Evolutionary conservation across 2,797 vertebrate species (phyloP), one percentile per base, ranked within the genome.

Genomic region (Scolopax rusticola): DNA sequence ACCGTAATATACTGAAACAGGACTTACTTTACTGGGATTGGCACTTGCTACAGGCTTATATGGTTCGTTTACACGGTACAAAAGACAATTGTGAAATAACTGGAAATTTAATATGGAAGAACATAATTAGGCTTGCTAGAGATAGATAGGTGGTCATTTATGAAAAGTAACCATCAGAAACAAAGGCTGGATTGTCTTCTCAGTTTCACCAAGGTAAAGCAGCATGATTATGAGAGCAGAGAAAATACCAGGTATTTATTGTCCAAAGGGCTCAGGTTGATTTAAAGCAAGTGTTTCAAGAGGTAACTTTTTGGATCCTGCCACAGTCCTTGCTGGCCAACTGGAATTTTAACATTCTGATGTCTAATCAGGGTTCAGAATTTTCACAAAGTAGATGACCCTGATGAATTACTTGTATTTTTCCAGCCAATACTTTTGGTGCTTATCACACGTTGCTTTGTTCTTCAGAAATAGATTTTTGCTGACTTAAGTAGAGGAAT

Each of bases 1-100:
- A 50, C 75, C 7, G 0, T 78, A 77, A 87, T 73, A 73, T 28
- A 73, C 60, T 69, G 84, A 86, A 93, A 78, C 9, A 33, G 50
- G 38, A 54, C 82, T 84, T 9, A 64, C 30, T 87, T 93, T 48
- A 86, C 79, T 24, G 38, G 75, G 60, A 68, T 1, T 92, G 79
- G 48, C 82, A 71, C 68, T 84, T 45, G 54, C 19, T 54, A 41
- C 23, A 64, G 69, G 13, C 41, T 86, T 84, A 24, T 61, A 57
- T 41, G 36, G 64, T 51, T 91, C 73, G 65, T 67, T 93, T 89
- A 38, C 60, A 86, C 0, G 0, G 50, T 51, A 84, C 73, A 92
- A 94, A 85, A 87, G 75, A n/a, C 84, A 93, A 81, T 80, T 88
- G 69, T 87, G 89, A 71, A 90, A 19, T 65, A 15, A 75, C 30